Percentiles rank a stretch among this genome's conserved stretches.
These are phyloP conservation scores for Hystrix cristata DNA, from an alignment of 2,113 vertebrate genomes.

Conservation along the genomic window DNA sequence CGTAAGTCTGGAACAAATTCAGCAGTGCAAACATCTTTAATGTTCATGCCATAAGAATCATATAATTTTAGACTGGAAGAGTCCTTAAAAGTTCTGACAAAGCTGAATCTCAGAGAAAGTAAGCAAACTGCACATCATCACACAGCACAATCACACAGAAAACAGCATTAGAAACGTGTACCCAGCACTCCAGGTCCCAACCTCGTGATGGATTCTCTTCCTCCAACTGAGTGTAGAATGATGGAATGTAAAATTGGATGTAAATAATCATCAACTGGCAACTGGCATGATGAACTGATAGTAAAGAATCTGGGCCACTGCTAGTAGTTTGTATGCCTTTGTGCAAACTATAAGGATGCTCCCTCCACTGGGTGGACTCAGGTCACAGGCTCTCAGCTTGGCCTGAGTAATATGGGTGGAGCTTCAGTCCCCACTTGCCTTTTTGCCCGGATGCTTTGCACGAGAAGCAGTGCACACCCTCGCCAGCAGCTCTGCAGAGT, in stretches of 20 bases:
- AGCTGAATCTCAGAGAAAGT: not conserved
- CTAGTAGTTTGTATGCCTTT: not conserved
- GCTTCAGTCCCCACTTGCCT: not conserved
- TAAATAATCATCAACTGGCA: not conserved
- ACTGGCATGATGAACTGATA: not conserved
- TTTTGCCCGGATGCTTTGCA: not conserved
- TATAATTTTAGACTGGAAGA: not conserved
- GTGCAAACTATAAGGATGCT: not conserved
- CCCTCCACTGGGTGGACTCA: not conserved
- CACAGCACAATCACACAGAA: not conserved
- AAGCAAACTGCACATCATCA: not conserved
- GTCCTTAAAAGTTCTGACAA: not conserved
- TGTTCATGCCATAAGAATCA: constrained; percentile 79
- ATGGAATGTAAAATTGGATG: not conserved
- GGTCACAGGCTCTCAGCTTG: not conserved
- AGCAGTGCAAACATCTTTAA: constrained; percentile 93
- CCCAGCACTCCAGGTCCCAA: not conserved
- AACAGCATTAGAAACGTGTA: not conserved
- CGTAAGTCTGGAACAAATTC: constrained; percentile 92
- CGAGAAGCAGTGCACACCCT: not conserved
- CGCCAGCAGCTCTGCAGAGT: not conserved
- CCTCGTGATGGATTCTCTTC: not conserved
- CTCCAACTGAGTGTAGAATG: not conserved
- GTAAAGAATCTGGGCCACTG: not conserved
- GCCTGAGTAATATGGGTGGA: not conserved